Percentiles rank a stretch among this genome's conserved stretches.
phyloP scores from a whole-genome alignment of 2,113 vertebrate species.

The Microtus oregoni region DNA sequence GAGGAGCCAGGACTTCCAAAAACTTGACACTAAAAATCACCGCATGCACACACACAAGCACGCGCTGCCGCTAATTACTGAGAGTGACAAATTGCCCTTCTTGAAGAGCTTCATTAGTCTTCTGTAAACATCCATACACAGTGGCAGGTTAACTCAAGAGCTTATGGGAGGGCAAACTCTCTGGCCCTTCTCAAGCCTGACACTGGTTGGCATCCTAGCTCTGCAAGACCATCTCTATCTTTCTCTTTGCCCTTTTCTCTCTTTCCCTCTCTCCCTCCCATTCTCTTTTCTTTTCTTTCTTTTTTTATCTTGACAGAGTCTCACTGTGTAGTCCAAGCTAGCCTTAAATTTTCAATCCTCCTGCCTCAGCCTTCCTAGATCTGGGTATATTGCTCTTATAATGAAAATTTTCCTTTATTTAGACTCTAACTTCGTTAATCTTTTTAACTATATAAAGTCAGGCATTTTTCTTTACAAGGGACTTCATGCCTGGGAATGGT shows the following conservation, averaged over 20 bases:
- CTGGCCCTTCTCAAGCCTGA: neutral
- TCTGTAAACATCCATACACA: neutral
- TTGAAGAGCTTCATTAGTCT: neutral
- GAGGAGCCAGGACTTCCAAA: neutral
- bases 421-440: neutral
- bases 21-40: neutral
- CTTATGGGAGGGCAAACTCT: neutral
- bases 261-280: neutral
- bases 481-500: neutral
- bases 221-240: neutral
- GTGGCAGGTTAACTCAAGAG: neutral
- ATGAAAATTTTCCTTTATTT: neutral
- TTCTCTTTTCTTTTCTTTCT: too few species aligned
- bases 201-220: neutral
- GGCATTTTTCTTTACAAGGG: neutral
- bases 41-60: neutral
- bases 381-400: neutral
- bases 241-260: neutral
- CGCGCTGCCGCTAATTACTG: neutral
- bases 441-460: neutral
- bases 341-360: neutral
- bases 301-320: neutral
- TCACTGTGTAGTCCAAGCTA: neutral
- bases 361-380: neutral
- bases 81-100: neutral